Evolutionary conservation across 2,797 vertebrate species (phyloP).

Genomic region (Syngnathus acus): DNA sequence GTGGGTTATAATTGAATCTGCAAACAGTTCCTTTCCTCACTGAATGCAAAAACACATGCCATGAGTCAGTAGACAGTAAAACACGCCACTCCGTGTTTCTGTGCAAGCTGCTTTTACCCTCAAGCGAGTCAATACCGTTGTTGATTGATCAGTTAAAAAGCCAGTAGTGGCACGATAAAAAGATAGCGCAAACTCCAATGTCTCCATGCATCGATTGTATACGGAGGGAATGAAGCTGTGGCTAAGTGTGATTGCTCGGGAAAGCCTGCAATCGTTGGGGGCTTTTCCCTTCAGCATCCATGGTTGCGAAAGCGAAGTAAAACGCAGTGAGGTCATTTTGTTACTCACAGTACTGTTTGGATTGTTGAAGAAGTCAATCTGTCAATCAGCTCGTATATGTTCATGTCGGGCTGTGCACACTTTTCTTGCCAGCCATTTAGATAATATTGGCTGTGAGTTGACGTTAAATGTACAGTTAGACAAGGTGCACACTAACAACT

Average conservation of each 20-base stretch:
- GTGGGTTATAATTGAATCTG: not conserved
- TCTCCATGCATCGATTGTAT: not conserved
- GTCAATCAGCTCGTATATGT: too few species aligned
- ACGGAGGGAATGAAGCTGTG: not conserved
- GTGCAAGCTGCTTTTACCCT: slow-evolving; percentile 11
- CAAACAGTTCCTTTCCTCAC: not conserved
- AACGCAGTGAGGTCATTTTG: not conserved
- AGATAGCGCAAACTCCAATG: not conserved
- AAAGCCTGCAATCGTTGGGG: not conserved
- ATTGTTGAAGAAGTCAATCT: not conserved
- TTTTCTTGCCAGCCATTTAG: too few species aligned
- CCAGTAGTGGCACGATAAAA: not conserved
- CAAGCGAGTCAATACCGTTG: slow-evolving; percentile 3
- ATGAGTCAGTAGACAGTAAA: slow-evolving; percentile 12
- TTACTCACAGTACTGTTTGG: not conserved
- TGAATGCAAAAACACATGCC: not conserved
- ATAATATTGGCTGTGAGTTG: too few species aligned
- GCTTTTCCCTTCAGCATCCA: not conserved
- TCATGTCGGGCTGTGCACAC: too few species aligned
- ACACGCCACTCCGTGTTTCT: not conserved
- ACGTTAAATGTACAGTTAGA: too few species aligned
- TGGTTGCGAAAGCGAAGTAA: not conserved
- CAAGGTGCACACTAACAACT: too few species aligned
- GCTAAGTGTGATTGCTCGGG: not conserved
- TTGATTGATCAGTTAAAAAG: slow-evolving; percentile 28